These are phyloP conservation scores for Rhizomys pruinosus DNA, from an alignment of 2,113 vertebrate species.

Conservation along the genomic window DNA sequence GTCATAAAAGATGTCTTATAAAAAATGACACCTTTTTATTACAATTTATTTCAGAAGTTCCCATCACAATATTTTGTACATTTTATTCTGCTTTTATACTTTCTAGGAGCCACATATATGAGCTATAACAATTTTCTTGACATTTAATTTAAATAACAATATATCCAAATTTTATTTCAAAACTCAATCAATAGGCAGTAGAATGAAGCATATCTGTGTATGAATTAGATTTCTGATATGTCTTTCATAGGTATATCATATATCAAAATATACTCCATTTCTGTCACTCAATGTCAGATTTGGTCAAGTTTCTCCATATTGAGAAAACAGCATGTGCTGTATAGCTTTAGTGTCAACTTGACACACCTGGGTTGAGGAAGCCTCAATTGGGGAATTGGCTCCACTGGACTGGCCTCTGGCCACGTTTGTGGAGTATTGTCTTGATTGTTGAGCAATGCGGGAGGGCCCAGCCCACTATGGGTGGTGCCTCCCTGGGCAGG, in stretches of 20 bases:
- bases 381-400: no score
- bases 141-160: neutral
- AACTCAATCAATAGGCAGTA: neutral
- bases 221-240: neutral
- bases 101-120: neutral
- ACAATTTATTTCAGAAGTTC: neutral
- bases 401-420: no score
- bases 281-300: neutral
- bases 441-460: no score
- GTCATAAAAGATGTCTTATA: constrained; percentile 23
- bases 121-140: neutral
- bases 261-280: neutral
- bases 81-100: neutral
- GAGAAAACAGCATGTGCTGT: no score
- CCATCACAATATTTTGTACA: neutral
- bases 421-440: no score
- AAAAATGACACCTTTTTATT: neutral
- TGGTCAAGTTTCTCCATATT: neutral
- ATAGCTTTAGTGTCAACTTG: no score
- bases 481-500: no score
- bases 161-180: neutral
- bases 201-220: neutral
- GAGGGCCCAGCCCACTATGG: no score
- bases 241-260: neutral
- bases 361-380: no score